A percentile compares a stretch with the other conserved stretches of the same genome.
Conservation (phyloP, 1,140 invertebrate genomes). For the Andrena cerasifolii region DNA sequence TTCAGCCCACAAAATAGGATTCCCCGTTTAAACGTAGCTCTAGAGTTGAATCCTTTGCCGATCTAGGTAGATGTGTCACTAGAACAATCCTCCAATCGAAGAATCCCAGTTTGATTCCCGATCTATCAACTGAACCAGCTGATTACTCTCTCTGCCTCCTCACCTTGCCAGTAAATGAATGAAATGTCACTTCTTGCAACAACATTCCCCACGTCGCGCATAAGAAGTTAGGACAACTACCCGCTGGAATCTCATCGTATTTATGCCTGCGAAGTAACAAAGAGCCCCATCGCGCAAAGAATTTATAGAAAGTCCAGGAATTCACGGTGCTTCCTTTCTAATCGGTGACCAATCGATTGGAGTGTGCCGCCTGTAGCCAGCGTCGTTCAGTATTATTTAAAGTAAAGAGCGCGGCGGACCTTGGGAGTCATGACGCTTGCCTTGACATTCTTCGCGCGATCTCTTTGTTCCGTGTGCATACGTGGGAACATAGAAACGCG, state of each 20-base stretch:
- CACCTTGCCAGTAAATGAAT: too few species aligned
- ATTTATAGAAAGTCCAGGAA: neutral
- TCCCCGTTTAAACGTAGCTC: too few species aligned
- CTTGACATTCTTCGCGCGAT: constrained; percentile 44
- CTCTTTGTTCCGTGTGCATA: constrained; percentile 32
- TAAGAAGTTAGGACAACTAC: too few species aligned
- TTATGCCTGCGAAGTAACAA: neutral
- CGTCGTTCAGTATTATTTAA: constrained; percentile 1
- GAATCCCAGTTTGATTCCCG: too few species aligned
- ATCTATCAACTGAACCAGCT: too few species aligned
- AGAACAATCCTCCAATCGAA: too few species aligned
- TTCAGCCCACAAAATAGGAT: too few species aligned
- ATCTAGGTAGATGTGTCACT: too few species aligned
- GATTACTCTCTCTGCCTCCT: too few species aligned
- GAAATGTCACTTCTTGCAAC: too few species aligned
- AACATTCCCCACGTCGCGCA: too few species aligned
- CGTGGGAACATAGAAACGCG: constrained; percentile 20
- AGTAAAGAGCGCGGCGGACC: constrained; percentile 28
- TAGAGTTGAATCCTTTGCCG: too few species aligned
- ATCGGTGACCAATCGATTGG: neutral
- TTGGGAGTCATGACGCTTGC: constrained; percentile 35
- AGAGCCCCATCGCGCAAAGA: neutral
- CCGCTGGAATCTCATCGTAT: neutral
- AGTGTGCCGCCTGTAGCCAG: neutral
- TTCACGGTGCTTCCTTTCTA: neutral